phyloP scores from a whole-genome alignment of 2,797 vertebrate species.

The Alfaro cultratus region DNA sequence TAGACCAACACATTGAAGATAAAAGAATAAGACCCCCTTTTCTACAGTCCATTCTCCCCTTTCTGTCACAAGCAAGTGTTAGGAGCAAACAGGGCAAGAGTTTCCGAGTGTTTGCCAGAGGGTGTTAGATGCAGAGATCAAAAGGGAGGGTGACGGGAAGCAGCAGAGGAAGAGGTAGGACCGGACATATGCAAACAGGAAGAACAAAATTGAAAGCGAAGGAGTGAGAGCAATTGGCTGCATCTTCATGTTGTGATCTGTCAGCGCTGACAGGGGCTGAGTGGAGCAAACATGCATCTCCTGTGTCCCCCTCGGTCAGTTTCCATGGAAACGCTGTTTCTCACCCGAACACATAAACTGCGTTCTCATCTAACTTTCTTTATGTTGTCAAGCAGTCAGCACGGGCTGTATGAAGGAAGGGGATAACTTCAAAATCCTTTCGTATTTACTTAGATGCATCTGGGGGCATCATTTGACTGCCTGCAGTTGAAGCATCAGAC shows the following conservation, averaged over 20 bases:
- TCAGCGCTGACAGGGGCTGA: constrained; percentile 70
- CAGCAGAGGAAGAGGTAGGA: constrained; percentile 14
- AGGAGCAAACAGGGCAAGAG: constrained; percentile 15
- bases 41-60: constrained; percentile 32
- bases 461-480: constrained; percentile 5
- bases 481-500: constrained; percentile 11
- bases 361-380: constrained; percentile 37
- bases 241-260: constrained; percentile 71
- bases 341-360: constrained; percentile 53
- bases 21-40: constrained; percentile 6
- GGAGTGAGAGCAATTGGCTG: constrained; percentile 47
- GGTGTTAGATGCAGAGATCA: constrained; percentile 30
- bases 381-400: constrained; percentile 30
- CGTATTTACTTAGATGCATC: constrained; percentile 10
- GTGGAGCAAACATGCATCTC: constrained; percentile 68
- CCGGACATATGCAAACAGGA: constrained; percentile 36
- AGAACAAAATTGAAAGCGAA: constrained; percentile 32
- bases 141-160: constrained; percentile 23
- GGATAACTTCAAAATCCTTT: constrained; percentile 23
- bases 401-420: constrained; percentile 21
- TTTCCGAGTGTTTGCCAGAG: constrained; percentile 6
- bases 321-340: constrained; percentile 75
- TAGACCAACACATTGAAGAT: neutral
- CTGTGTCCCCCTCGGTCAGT: constrained; percentile 70
- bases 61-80: constrained; percentile 38